Evolutionary conservation across 2,113 vertebrate species (phyloP), one percentile per base, ranked within the genome.

Genomic region (Oreochromis aureus): DNA sequence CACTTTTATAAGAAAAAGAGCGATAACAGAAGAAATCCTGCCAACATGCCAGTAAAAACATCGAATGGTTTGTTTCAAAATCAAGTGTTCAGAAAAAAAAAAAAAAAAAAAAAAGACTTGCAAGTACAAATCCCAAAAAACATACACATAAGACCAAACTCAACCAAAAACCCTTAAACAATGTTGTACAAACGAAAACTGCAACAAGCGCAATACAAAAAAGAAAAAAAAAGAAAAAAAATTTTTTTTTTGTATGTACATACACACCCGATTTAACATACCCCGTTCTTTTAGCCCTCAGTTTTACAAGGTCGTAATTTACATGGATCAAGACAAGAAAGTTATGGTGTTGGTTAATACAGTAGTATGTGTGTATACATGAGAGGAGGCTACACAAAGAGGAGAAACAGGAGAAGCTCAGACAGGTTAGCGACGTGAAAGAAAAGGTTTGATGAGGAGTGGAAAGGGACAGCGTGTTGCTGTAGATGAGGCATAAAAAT

Each of bases 11-110:
- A 61, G 83, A 76, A 89, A 69, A 82, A 89, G 22, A 79, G 78
- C 81, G 13, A 86, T 22, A 51, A 71, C 66, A 71, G 85, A 89
- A 82, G 24, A 88, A 89, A 88, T 84, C 66, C 93, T 87, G 90
- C 80, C 89, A 90, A 95, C 95, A 94, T 95, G 94, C 95, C 89
- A 13, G 76, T 91, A 94, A 90, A 94, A 94, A 93, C 87, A 89
- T 46, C 53, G 30, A 93, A 84, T 73, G 69, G 80, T 87, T 80
- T 82, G 87, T 84, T 83, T 90, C 78, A 78, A 93, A 93, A 84
- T 82, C 85, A 93, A 91, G 66, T 81, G 80, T 90, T 93, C 66
- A 66, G 34, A 66, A 39, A 39, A 36, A 34, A 10, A 8, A 36
- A 10, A 16, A 4, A 1, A 7, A 6, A 8, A 7, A 80, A 90